Evolutionary conservation across 2,888 invertebrate species (phyloP).

Genomic region (Cyaniris semiargus): DNA sequence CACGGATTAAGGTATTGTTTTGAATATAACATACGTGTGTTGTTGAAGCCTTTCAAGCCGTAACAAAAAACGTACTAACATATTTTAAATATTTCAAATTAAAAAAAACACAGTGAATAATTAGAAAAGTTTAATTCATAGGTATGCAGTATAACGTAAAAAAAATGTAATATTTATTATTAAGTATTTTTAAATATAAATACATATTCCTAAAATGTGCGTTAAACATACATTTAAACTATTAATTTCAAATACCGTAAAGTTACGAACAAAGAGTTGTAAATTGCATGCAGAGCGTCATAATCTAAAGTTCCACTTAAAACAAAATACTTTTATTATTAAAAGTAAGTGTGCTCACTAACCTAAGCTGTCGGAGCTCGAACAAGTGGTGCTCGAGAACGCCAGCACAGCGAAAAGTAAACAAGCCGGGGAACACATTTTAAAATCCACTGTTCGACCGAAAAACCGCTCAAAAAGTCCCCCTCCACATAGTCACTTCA

Average conservation of each 20-base stretch:
- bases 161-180: too few species aligned
- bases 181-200: too few species aligned
- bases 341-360: conserved; percentile 38
- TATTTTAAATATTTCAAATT: too few species aligned
- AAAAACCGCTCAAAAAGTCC: conserved; percentile 1
- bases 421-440: conserved; percentile 38
- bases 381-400: conserved; percentile 63
- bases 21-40: not conserved
- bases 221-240: too few species aligned
- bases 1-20: not conserved
- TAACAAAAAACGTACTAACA: not conserved
- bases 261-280: not conserved
- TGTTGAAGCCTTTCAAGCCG: not conserved
- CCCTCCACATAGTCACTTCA: conserved; percentile 1
- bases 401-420: conserved; percentile 59
- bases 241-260: too few species aligned
- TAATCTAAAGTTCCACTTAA: not conserved
- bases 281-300: not conserved
- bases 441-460: not conserved
- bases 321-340: not conserved
- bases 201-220: too few species aligned
- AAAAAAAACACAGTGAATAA: too few species aligned
- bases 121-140: too few species aligned
- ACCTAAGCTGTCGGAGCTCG: conserved; percentile 75
- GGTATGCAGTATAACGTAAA: too few species aligned